These are phyloP conservation scores for human DNA, from an alignment of 2,113 vertebrate species.

Conservation along the genomic window DNA sequence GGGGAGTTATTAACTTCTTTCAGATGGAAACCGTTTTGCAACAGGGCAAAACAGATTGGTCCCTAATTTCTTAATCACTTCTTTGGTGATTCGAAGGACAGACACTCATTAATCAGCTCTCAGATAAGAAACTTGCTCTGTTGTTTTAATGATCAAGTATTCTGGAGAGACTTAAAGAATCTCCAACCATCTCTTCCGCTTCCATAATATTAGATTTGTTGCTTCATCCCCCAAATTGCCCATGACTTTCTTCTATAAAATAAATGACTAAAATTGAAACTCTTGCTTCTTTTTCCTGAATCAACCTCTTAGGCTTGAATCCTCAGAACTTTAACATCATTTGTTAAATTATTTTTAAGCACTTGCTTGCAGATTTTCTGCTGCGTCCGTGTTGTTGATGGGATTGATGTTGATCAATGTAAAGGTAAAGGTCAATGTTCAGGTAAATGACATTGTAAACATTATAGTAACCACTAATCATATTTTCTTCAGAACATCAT, in stretches of 20 bases:
- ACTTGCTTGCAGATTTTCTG: not conserved
- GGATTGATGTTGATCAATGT: too few relatives aligned
- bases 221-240: not conserved
- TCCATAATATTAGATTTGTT: not conserved
- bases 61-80: not conserved
- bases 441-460: not conserved
- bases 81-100: not conserved
- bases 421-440: not conserved
- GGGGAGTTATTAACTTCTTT: not conserved
- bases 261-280: not conserved
- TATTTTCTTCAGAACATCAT: not conserved
- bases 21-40: not conserved
- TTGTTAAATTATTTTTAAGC: not conserved
- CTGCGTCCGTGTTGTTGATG: not conserved
- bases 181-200: not conserved
- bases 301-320: not conserved
- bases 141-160: constrained; percentile 20
- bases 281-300: not conserved
- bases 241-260: not conserved
- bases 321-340: not conserved
- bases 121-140: not conserved
- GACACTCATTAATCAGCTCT: not conserved
- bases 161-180: not conserved
- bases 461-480: not conserved
- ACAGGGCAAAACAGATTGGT: not conserved